Evolutionary conservation across 1,140 invertebrate genomes (phyloP).

Genomic region (Chironomus tepperi): DNA sequence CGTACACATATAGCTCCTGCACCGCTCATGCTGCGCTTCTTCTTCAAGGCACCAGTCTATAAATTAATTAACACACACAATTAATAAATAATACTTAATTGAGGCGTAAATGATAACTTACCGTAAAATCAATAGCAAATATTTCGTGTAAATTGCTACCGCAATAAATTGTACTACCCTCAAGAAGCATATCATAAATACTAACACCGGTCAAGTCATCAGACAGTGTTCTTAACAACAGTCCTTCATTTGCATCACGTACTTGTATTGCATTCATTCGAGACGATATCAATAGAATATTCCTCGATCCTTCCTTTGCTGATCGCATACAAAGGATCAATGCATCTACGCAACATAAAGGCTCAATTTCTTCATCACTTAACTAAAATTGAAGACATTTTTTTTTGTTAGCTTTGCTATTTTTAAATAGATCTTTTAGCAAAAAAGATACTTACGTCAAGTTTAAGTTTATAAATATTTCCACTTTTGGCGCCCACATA

Average conservation of each 20-base stretch:
- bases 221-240: slow-evolving; percentile 49
- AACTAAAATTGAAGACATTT: slow-evolving; percentile 29
- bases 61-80: slow-evolving; percentile 25
- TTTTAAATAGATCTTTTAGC: neutral
- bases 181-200: slow-evolving; percentile 55
- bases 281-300: slow-evolving; percentile 55
- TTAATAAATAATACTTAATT: slow-evolving; percentile 24
- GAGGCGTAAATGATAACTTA: slow-evolving; percentile 36
- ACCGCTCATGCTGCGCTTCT: slow-evolving; percentile 46
- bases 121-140: slow-evolving; percentile 56
- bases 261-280: slow-evolving; percentile 54
- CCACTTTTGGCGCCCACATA: slow-evolving; percentile 16
- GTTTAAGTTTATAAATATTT: neutral
- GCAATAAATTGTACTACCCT: slow-evolving; percentile 54
- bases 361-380: slow-evolving; percentile 28
- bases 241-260: slow-evolving; percentile 53
- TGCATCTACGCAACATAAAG: slow-evolving; percentile 32
- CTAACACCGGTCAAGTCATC: slow-evolving; percentile 40
- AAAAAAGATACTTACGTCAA: neutral
- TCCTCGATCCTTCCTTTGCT: slow-evolving; percentile 54
- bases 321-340: slow-evolving; percentile 56
- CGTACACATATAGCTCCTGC: slow-evolving; percentile 57
- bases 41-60: slow-evolving; percentile 49
- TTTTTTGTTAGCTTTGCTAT: neutral
- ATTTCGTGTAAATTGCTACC: slow-evolving; percentile 56